Percentiles rank a stretch among this genome's conserved stretches.
phyloP scores from a whole-genome alignment of 2,797 vertebrate species.

The Perdix hodgsoniae region DNA sequence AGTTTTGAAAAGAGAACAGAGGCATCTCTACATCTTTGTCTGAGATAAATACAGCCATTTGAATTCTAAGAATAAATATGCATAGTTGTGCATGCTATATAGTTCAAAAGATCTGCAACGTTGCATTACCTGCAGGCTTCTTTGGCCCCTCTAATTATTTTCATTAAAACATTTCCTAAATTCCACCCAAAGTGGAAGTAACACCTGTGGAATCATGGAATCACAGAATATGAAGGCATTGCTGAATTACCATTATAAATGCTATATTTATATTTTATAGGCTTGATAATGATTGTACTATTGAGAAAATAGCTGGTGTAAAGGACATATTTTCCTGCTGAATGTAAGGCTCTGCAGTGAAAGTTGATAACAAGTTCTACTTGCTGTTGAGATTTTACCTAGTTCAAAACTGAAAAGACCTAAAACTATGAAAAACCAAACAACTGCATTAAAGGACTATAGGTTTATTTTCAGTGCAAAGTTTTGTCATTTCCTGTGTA shows the following conservation, averaged over 20 bases:
- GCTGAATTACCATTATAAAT: not conserved
- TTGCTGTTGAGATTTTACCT: not conserved
- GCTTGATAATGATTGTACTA: rapidly evolving
- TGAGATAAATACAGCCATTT: not conserved
- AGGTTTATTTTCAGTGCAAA: not conserved
- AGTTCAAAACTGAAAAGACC: not conserved
- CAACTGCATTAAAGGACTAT: not conserved
- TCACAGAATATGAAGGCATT: not conserved
- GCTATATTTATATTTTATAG: not conserved
- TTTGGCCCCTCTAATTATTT: not conserved
- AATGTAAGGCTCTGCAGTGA: not conserved
- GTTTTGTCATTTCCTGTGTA: not conserved
- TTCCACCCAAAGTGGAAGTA: not conserved
- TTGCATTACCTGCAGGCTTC: not conserved
- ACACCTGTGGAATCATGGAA: not conserved
- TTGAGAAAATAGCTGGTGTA: not conserved
- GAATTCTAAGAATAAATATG: not conserved
- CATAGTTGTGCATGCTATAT: rapidly evolving
- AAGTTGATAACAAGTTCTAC: not conserved
- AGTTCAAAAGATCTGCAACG: not conserved
- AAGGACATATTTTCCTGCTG: not conserved
- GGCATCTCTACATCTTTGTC: not conserved
- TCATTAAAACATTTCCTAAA: not conserved
- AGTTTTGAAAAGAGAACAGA: not conserved
- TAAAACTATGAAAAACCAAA: not conserved